These are phyloP conservation scores for Amazona finschi DNA, from an alignment of 2,797 vertebrate species.

Conservation along the genomic window DNA sequence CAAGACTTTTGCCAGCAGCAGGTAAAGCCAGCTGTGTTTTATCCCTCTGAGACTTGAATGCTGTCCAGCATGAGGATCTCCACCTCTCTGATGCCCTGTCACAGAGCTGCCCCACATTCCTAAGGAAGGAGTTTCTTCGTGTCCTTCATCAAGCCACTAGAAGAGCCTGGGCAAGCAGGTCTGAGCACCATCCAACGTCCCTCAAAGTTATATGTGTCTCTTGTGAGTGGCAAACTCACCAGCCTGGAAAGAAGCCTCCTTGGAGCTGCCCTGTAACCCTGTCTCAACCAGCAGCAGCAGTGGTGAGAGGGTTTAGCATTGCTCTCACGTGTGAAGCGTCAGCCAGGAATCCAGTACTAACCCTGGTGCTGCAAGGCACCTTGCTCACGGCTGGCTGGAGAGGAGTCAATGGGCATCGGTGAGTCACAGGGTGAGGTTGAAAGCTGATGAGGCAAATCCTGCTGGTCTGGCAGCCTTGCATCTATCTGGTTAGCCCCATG, in stretches of 20 bases:
- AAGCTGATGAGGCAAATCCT: background rate
- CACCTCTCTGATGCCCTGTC: background rate
- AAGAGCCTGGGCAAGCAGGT: background rate
- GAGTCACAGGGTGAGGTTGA: background rate
- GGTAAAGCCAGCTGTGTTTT: background rate
- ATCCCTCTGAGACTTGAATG: background rate
- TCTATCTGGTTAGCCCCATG: background rate
- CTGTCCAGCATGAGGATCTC: background rate
- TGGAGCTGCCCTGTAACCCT: background rate
- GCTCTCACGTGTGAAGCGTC: rapidly evolving
- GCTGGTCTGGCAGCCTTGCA: background rate
- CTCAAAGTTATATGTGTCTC: background rate
- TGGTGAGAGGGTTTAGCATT: background rate
- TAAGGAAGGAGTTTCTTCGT: background rate
- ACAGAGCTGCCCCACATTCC: background rate
- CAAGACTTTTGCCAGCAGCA: background rate
- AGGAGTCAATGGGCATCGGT: no score
- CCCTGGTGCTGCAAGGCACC: rapidly evolving
- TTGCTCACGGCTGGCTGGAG: rapidly evolving
- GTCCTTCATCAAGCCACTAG: background rate
- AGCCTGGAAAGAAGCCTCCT: background rate
- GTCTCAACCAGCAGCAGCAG: background rate
- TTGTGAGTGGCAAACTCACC: rapidly evolving
- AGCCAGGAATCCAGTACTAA: background rate
- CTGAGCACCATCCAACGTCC: background rate